Conservation (phyloP, 2,888 invertebrate genomes). For the Nudaria mundana region DNA sequence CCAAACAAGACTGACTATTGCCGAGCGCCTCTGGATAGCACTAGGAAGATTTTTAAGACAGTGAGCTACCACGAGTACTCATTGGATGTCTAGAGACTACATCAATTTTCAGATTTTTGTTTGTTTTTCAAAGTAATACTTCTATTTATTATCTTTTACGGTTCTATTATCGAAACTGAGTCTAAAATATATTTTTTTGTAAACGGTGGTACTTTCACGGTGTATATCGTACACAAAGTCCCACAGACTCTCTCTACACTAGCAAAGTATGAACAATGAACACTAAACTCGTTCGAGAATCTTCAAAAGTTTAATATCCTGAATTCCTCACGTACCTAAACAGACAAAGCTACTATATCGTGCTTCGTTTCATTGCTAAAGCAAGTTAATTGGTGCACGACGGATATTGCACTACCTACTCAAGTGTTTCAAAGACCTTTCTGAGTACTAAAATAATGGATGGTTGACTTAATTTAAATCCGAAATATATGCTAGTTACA, state of each 20-base stretch:
- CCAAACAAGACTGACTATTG: too few species aligned
- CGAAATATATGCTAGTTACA: not conserved
- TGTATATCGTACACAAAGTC: not conserved
- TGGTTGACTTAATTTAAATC: not conserved
- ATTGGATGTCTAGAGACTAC: too few species aligned
- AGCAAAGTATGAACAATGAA: conserved; percentile 1
- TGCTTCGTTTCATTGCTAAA: conserved; percentile 20
- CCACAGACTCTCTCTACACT: not conserved
- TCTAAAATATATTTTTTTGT: too few species aligned
- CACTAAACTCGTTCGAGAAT: conserved; percentile 16
- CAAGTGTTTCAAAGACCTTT: conserved; percentile 17
- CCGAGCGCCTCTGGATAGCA: too few species aligned
- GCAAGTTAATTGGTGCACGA: conserved; percentile 27
- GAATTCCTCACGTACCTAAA: conserved; percentile 33
- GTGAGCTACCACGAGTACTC: too few species aligned
- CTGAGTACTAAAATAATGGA: conserved; percentile 3
- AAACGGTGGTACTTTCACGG: too few species aligned
- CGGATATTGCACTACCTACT: conserved; percentile 36
- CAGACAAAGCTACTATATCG: too few species aligned
- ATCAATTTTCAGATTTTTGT: too few species aligned
- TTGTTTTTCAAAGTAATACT: too few species aligned
- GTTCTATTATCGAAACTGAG: too few species aligned
- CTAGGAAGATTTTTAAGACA: too few species aligned
- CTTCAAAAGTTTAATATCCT: conserved; percentile 34
- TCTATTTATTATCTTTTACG: too few species aligned